These are phyloP conservation scores for Pseudomyrmex concolor DNA, from an alignment of 1,140 invertebrate species.

Conservation along the genomic window DNA sequence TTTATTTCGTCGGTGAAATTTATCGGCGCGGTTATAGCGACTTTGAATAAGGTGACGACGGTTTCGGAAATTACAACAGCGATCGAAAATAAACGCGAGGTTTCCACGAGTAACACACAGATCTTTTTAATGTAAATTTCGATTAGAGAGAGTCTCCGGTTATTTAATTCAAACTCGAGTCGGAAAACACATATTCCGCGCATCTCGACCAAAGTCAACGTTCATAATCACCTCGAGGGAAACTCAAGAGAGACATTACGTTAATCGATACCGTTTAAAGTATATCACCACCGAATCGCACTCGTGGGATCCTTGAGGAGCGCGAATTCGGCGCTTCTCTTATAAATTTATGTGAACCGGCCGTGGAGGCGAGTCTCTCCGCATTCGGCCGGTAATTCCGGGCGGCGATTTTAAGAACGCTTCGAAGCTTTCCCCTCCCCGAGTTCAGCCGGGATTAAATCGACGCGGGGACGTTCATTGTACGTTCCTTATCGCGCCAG, in stretches of 20 bases:
- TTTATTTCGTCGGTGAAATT: conserved; percentile 4
- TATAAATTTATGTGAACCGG: conserved; percentile 54
- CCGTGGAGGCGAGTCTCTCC: conserved; percentile 15
- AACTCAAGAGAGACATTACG: conserved; percentile 18
- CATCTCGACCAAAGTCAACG: conserved; percentile 11
- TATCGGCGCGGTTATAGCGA: background rate
- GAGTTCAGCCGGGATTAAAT: conserved; percentile 60
- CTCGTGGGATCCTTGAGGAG: background rate
- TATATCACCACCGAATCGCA: conserved; percentile 47
- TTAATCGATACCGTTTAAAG: conserved; percentile 53
- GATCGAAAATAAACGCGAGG: background rate
- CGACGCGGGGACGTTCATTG: conserved; percentile 59
- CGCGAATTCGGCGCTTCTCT: conserved; percentile 31
- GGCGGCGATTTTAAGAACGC: conserved; percentile 65
- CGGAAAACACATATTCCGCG: background rate
- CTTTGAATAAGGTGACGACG: background rate
- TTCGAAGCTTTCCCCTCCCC: conserved; percentile 37
- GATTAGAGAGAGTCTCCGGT: too few relatives aligned
- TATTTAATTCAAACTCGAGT: background rate
- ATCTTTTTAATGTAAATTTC: conserved; percentile 1
- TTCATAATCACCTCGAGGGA: conserved; percentile 23
- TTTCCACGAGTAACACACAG: background rate
- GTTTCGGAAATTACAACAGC: background rate
- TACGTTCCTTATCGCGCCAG: conserved; percentile 68
- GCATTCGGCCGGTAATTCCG: conserved; percentile 61